Conservation (phyloP, 2,797 vertebrate species). For the Cyprinodon diabolis region DNA sequence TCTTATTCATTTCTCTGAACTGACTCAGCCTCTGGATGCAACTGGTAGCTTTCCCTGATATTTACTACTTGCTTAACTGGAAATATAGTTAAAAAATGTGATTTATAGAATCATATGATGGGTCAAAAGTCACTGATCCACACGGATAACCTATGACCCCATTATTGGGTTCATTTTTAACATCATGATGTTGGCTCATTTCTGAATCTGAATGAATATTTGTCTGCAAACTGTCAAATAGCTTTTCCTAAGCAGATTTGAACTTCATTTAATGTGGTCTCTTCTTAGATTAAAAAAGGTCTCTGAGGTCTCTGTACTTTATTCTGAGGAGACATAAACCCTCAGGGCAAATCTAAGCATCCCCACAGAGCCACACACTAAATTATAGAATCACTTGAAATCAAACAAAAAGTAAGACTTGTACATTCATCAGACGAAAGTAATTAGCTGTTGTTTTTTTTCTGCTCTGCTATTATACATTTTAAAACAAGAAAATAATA, state of each 20-base stretch:
- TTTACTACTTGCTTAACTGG: constrained; percentile 5
- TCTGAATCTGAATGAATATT: constrained; percentile 26
- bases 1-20: not conserved
- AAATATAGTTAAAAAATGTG: constrained; percentile 39
- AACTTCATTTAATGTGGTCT: constrained; percentile 48
- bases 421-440: constrained; percentile 8
- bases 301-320: constrained; percentile 47
- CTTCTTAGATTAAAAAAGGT: constrained; percentile 49
- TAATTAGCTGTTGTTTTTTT: constrained; percentile 2
- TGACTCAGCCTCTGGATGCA: not conserved
- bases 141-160: constrained; percentile 52
- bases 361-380: constrained; percentile 20
- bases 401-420: constrained; percentile 8
- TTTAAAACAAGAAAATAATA: constrained; percentile 13
- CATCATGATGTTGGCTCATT: constrained; percentile 30
- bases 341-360: constrained; percentile 16
- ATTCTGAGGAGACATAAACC: constrained; percentile 40
- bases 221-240: constrained; percentile 28
- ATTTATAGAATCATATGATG: constrained; percentile 38
- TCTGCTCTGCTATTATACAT: constrained; percentile 11
- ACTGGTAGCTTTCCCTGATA: constrained; percentile 7
- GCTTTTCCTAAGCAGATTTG: constrained; percentile 42
- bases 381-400: constrained; percentile 20
- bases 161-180: constrained; percentile 39
- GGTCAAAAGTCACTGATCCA: constrained; percentile 56